Evolutionary conservation across 2,113 vertebrate genomes (phyloP).

Genomic region (Haemorhous mexicanus): DNA sequence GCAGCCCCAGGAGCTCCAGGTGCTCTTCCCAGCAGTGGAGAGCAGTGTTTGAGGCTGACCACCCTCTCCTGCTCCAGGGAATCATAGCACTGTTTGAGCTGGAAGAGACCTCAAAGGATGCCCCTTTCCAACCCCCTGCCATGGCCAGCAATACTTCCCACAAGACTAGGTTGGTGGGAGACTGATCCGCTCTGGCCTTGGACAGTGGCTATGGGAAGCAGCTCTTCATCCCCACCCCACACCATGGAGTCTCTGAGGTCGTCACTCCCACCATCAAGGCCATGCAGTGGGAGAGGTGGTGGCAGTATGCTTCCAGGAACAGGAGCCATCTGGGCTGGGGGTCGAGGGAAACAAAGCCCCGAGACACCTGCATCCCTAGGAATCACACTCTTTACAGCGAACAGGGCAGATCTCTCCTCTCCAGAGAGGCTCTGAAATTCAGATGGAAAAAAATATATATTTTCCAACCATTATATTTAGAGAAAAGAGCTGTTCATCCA

Average conservation of each 20-base stretch:
- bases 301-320: not conserved
- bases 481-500: slow-evolving; percentile 29
- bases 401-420: not conserved
- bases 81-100: not conserved
- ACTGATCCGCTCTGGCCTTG: not conserved
- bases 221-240: not conserved
- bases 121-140: not conserved
- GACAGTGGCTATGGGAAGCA: not conserved
- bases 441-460: not conserved
- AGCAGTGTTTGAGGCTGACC: not conserved
- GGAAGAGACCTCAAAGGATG: not conserved
- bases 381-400: rapidly evolving
- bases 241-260: not conserved
- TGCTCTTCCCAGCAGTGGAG: not conserved
- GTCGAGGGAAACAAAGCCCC: rapidly evolving
- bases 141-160: not conserved
- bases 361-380: not conserved
- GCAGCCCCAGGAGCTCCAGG: rapidly evolving
- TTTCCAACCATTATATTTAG: slow-evolving; percentile 9
- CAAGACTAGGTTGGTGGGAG: not conserved
- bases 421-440: not conserved
- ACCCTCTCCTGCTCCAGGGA: not conserved
- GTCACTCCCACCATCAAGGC: not conserved
- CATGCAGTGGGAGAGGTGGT: not conserved
- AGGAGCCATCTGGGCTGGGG: not conserved